Evolutionary conservation across 2,888 invertebrate species (phyloP), one percentile per base, ranked within the genome.

Genomic region (Drosophila parthenogenetica): DNA sequence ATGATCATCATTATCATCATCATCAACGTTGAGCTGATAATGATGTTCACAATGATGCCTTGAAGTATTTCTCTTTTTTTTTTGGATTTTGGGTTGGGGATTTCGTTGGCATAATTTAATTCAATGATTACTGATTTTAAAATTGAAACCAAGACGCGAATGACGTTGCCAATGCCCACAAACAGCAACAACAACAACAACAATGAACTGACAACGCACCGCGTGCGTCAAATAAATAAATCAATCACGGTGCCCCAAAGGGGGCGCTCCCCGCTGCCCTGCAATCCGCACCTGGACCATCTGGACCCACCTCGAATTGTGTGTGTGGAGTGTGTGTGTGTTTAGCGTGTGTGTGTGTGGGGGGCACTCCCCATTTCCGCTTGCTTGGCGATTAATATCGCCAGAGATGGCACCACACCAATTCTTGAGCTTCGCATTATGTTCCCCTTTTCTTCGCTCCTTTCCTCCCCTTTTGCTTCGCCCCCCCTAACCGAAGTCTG

Each of bases 61-160:
- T 60, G 59, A 59, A 40, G 62, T 64, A 29, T 29, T 29, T 29
- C 8, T 29, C 5, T 5, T 29, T 25, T 35, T 35, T 11, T 35
- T 11, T 35, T 35, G 11, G 3, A 13, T 35, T 10, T 73, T 66
- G 51, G 49, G 53, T 66, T 73, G 70, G 68, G 57, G 43, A 69
- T 66, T 49, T 58, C 29, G 68, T 69, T 71, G 89, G 77, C 87
- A 79, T 86, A 88, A 87, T 87, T 89, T 86, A 82, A 89, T 89
- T 89, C 86, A 88, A 89, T 89, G 88, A 89, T 89, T 89, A 87
- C 88, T 77, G 86, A 88, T 86, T 89, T 82, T 73, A 80, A 87
- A 86, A 35, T 63, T 63, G 77, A 81, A 75, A 68, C 73, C 61
- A 64, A 83, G 76, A 82, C 69, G 74, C 68, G 70, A 72, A 79